Base-by-base conservation (phyloP, 2,113 vertebrate genomes). In the Barbus barbus region DNA sequence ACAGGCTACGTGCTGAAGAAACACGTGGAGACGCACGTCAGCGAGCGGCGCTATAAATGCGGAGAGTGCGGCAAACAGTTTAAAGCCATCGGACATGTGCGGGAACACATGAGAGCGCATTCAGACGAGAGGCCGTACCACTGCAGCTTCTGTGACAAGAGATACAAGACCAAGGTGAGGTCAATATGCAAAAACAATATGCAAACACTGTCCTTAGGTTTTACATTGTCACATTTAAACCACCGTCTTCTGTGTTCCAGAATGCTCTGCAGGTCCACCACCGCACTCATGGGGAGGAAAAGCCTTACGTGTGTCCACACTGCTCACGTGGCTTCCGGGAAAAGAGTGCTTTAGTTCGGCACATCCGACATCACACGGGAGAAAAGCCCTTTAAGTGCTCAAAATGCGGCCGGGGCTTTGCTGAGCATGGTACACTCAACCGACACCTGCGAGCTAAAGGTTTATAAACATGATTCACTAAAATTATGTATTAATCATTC, bases 41-140 rank as follows among this genome's bases (percentile, higher is more conserved):
- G 95, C 0, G 96, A 99, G 90, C 94, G 98, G 85, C 94, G 97
- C 6, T 99, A 97, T 91, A 97, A 98, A 89, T 99, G 98, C 0
- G 98, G 97, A 0, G 98, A 99, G 90, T 99, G 98, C 0, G 98
- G 98, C 63, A 99, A 99, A 84, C 94, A 98, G 48, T 99, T 99
- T 91, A 99, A 98, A 94, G 98, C 97, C 58, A 96, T 99, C 0
- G 97, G 97, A 0, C 98, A 99, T 0, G 97, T 99, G 28, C 97
- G 97, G 0, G 98, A 98, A 61, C 98, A 99, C 91, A 96, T 97
- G 84, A 91, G 97, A 0, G 97, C 97, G 3, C 98, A 99, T 87
- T 99, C 98, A 0, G 97, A 99, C 0, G 97, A 97, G 78, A 92
- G 98, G 84, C 98, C 98, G 0, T 98, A 97, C 78, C 92, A 94